Base-by-base conservation (phyloP, 2,888 invertebrate genomes). In the Amphipoea lucens region DNA sequence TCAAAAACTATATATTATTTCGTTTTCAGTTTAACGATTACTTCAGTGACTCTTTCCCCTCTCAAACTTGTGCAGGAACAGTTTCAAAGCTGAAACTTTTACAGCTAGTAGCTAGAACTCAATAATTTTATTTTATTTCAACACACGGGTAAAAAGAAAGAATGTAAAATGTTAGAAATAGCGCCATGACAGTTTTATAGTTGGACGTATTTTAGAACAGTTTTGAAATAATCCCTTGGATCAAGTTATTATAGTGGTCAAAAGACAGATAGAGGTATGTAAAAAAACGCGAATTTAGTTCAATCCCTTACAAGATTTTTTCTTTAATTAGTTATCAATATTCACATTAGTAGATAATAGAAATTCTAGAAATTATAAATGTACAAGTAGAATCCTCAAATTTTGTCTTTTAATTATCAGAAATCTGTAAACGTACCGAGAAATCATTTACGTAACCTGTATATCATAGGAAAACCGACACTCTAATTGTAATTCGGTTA, bases 61-160 rank as follows among this genome's bases (percentile, higher is more conserved):
- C 62, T 82, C 29, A 74, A 84, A 84, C 85, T 84, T 75, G 20
- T 36, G 36, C 85, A 72, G 68, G 36, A 72, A 67, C 81, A 82
- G 85, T 85, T 84, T 73, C 48, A 75, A 69, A 85, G 82, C 65
- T 75, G 29, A 82, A 84, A 85, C 74, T 84, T 84, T 81, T 65
- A 71, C 82, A 77, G 63, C 85, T 57, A 51, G 42, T 67, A 54
- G 48, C 76, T 36, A 42, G 40, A 75, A 78, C 72, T 84, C 63
- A 65, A 85, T 78, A 72, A 85, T 84, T 84, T 82, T 82, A 85
- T 84, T 84, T 85, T 78, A 84, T 81, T 77, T 78, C 60, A 63
- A 62, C 60, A 78, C 45, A 72, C 29, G 45, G 23, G n/a, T 71
- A 67, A 62, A 67, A 66, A 71, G 54, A 54, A 54, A 71, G 62